phyloP scores from a whole-genome alignment of 2,113 vertebrate species.

The Hipposideros armiger region DNA sequence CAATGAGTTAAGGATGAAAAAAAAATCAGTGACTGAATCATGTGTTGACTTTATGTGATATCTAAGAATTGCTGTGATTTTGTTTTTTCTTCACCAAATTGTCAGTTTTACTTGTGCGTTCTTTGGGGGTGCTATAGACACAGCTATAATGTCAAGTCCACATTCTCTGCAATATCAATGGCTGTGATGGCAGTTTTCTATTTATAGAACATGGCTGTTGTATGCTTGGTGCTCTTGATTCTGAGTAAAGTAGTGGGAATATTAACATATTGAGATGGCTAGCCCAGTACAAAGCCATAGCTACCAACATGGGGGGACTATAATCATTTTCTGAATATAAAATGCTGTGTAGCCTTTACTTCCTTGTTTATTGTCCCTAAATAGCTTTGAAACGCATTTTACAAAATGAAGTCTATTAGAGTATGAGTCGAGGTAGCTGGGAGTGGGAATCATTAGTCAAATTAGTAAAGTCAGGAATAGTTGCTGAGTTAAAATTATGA shows the following conservation, averaged over 20 bases:
- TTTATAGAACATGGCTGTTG: slow-evolving; percentile 12
- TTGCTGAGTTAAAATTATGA: not conserved
- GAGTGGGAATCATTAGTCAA: not conserved
- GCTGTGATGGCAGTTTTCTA: not conserved
- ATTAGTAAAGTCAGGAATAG: not conserved
- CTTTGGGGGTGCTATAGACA: not conserved
- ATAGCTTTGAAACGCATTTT: not conserved
- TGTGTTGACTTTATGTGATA: not conserved
- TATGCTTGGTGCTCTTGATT: not conserved
- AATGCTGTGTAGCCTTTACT: not conserved
- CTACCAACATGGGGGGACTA: not conserved
- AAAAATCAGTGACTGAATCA: slow-evolving; percentile 2
- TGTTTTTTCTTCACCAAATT: not conserved
- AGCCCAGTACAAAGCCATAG: not conserved
- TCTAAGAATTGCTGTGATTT: slow-evolving; percentile 26
- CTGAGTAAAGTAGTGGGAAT: not conserved
- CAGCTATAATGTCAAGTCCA: not conserved
- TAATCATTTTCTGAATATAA: not conserved
- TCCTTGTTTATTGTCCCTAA: not conserved
- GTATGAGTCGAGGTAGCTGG: not conserved
- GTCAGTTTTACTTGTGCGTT: not conserved
- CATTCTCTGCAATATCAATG: not conserved
- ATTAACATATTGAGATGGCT: not conserved
- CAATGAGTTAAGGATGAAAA: not conserved
- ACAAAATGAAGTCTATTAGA: not conserved